Conservation (phyloP, 2,113 vertebrate genomes). For the Odocoileus hemionus region DNA sequence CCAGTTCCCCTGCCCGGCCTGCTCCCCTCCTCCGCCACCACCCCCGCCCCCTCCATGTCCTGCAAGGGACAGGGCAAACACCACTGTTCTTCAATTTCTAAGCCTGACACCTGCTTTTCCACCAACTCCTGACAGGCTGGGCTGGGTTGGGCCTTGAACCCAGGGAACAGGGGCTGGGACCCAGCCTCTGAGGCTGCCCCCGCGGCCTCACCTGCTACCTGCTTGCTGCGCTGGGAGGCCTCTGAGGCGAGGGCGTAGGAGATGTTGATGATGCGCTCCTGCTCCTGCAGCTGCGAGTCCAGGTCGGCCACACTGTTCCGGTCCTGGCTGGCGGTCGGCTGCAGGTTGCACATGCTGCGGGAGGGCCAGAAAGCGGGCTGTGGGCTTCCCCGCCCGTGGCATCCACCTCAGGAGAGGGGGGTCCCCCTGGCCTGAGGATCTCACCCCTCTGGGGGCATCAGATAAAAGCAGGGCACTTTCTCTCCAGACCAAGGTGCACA, state of each 20-base stretch:
- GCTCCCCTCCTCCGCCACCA: rapidly evolving
- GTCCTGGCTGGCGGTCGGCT: conserved; percentile 81
- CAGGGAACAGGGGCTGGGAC: not conserved
- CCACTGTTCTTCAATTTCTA: not conserved
- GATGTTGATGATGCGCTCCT: conserved; percentile 97
- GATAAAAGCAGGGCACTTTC: not conserved
- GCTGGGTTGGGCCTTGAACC: not conserved
- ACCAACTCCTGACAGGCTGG: not conserved
- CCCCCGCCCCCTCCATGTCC: not conserved
- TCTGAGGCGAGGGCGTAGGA: conserved; percentile 96
- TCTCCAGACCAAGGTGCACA: not conserved
- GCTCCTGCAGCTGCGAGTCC: conserved; percentile 91
- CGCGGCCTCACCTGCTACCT: conserved; percentile 90
- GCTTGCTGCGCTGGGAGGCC: conserved; percentile 97
- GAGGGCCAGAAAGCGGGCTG: conserved; percentile 17
- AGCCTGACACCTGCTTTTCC: not conserved
- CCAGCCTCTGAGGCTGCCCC: not conserved
- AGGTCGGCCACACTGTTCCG: conserved; percentile 83
- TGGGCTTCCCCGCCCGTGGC: rapidly evolving
- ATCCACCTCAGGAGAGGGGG: not conserved
- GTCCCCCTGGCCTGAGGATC: not conserved
- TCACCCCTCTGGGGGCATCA: not conserved
- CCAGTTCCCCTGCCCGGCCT: not conserved
- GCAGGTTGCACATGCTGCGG: conserved; percentile 91
- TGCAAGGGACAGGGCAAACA: not conserved